These are phyloP conservation scores for Dorcus parallelipipedus DNA, from an alignment of 2,888 invertebrate genomes.

Conservation along the genomic window DNA sequence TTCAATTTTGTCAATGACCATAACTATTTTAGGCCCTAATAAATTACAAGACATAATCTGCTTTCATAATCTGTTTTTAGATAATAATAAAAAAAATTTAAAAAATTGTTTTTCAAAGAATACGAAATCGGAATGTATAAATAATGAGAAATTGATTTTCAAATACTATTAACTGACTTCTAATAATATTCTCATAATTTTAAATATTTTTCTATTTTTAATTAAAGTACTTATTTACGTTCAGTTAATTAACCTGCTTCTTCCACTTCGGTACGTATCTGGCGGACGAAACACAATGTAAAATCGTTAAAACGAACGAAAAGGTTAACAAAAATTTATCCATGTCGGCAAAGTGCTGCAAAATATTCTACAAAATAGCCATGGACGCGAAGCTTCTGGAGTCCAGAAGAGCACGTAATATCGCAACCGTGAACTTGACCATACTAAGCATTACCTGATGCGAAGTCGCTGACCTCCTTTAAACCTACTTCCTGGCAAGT, in stretches of 20 bases:
- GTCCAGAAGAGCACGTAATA: constrained; percentile 5
- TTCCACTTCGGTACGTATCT: constrained; percentile 77
- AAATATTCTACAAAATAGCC: background rate
- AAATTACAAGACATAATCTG: too few relatives aligned
- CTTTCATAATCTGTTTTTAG: too few relatives aligned
- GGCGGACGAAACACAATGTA: constrained; percentile 32
- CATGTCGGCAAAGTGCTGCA: background rate
- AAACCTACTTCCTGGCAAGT: constrained; percentile 35
- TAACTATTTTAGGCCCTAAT: too few relatives aligned
- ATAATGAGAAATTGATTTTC: too few relatives aligned
- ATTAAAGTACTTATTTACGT: too few relatives aligned
- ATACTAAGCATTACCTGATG: constrained; percentile 23
- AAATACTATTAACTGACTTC: too few relatives aligned
- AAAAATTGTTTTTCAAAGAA: background rate
- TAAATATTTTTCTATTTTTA: too few relatives aligned
- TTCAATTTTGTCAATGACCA: too few relatives aligned
- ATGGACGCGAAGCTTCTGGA: background rate
- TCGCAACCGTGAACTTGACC: constrained; percentile 43
- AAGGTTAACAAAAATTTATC: background rate
- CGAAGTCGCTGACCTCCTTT: constrained; percentile 36
- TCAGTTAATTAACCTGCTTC: constrained; percentile 59
- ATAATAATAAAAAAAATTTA: too few relatives aligned
- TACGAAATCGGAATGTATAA: too few relatives aligned
- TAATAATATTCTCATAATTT: too few relatives aligned
- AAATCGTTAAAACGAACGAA: background rate